phyloP scores from a whole-genome alignment of 2,113 vertebrate genomes.

The Mionectes macconnelli region DNA sequence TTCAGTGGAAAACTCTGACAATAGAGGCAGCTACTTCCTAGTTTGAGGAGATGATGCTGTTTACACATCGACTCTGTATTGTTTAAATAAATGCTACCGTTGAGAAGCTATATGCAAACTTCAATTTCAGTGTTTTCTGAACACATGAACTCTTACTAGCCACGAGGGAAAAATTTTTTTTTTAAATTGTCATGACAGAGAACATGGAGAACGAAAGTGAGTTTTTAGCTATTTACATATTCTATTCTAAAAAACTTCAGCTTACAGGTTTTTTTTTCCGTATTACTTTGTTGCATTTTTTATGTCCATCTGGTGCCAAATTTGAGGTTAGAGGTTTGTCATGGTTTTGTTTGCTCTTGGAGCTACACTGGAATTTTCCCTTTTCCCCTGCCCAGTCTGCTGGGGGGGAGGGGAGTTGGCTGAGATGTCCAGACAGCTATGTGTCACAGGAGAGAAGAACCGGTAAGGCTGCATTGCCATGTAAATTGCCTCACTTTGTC shows the following conservation, averaged over 20 bases:
- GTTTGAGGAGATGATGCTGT: not conserved
- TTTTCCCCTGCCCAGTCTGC: too few species aligned
- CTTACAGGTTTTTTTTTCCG: not conserved
- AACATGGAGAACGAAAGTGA: not conserved
- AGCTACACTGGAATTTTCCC: too few species aligned
- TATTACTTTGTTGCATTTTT: not conserved
- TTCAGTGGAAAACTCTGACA: not conserved
- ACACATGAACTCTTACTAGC: not conserved
- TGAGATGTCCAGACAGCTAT: too few species aligned
- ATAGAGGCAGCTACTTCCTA: not conserved
- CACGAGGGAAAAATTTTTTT: not conserved
- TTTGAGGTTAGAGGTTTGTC: not conserved
- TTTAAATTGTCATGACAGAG: not conserved
- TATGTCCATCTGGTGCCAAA: not conserved
- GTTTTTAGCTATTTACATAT: not conserved
- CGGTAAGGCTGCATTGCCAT: too few species aligned
- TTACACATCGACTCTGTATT: not conserved
- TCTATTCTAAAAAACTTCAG: not conserved
- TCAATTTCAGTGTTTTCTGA: not conserved
- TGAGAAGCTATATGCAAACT: not conserved
- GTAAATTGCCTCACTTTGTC: too few species aligned
- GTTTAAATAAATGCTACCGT: not conserved
- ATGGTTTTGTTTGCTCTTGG: too few species aligned
- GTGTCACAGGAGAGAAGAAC: too few species aligned
- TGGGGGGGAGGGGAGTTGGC: too few species aligned